Evolutionary conservation across 2,113 vertebrate species (phyloP).

Genomic region (Lophius piscatorius): DNA sequence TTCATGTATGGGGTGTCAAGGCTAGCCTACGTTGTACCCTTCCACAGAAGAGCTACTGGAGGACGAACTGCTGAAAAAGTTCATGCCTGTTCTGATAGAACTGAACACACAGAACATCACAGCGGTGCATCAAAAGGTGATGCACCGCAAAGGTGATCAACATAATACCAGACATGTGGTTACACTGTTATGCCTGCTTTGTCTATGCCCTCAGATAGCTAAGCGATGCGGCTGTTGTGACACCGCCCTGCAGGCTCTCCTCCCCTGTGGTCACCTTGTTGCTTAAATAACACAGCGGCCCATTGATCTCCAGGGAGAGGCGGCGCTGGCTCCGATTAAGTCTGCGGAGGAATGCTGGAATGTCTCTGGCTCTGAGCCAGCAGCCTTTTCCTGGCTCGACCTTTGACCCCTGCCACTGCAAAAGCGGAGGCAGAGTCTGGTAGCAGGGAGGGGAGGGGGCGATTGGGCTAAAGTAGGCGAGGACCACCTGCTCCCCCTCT

Average conservation of each 20-base stretch:
- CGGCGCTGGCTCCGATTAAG: conserved; percentile 61
- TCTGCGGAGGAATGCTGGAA: conserved; percentile 67
- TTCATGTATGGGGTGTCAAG: no score
- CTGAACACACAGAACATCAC: no score
- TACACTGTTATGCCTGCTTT: no score
- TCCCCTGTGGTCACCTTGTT: conserved; percentile 36
- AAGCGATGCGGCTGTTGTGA: conserved; percentile 23
- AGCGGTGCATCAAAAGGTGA: no score
- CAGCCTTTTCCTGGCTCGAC: conserved; percentile 65
- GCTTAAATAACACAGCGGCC: conserved; percentile 65
- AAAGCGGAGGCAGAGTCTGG: conserved; percentile 1
- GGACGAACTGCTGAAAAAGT: no score
- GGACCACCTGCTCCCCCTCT: conserved; percentile 69
- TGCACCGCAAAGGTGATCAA: no score
- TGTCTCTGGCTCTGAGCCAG: conserved; percentile 59
- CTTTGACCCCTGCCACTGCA: conserved; percentile 59
- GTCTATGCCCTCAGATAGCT: no score
- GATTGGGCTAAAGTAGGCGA: conserved; percentile 30
- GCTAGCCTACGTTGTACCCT: no score
- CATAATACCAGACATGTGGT: no score
- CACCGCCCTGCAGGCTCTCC: not conserved
- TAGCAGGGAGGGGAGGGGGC: not conserved
- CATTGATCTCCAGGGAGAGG: conserved; percentile 64
- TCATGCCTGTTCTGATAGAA: no score
- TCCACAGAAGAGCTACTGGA: no score